Evolutionary conservation across 2,797 vertebrate genomes (phyloP).

Genomic region (Manis javanica): DNA sequence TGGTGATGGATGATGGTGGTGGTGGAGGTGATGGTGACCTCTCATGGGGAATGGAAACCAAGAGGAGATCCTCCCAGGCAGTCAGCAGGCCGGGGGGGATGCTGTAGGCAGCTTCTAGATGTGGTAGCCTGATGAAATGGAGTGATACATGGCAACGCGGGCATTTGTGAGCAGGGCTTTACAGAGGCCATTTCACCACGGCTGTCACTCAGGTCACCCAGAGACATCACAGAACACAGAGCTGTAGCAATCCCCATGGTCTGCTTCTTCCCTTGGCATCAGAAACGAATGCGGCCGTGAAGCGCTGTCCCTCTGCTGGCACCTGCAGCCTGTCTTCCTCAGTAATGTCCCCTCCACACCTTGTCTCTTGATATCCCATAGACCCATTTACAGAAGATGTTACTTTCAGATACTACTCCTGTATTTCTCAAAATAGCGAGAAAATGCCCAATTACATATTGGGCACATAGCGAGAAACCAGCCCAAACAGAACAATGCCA

Average conservation of each 20-base stretch:
- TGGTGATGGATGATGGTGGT: too few species aligned
- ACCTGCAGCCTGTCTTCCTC: background rate
- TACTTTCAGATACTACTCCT: background rate
- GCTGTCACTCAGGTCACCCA: background rate
- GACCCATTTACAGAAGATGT: background rate
- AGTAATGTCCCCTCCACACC: background rate
- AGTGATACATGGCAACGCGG: background rate
- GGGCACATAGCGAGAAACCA: too few species aligned
- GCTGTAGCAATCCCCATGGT: background rate
- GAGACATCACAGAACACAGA: background rate
- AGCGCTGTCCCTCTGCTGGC: background rate
- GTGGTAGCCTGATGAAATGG: too few species aligned
- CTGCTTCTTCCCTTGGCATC: background rate
- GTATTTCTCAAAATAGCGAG: constrained; percentile 42
- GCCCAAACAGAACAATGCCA: background rate
- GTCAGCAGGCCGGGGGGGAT: too few species aligned
- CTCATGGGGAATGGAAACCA: too few species aligned
- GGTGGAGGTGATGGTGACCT: too few species aligned
- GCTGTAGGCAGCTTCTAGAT: background rate
- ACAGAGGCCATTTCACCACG: background rate
- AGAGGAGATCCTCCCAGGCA: background rate
- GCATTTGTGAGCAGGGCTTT: background rate
- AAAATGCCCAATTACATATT: constrained; percentile 37
- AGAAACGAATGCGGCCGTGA: background rate
- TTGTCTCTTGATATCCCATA: background rate